Evolutionary conservation across 2,888 invertebrate genomes (phyloP).

Genomic region (Troides aeacus): DNA sequence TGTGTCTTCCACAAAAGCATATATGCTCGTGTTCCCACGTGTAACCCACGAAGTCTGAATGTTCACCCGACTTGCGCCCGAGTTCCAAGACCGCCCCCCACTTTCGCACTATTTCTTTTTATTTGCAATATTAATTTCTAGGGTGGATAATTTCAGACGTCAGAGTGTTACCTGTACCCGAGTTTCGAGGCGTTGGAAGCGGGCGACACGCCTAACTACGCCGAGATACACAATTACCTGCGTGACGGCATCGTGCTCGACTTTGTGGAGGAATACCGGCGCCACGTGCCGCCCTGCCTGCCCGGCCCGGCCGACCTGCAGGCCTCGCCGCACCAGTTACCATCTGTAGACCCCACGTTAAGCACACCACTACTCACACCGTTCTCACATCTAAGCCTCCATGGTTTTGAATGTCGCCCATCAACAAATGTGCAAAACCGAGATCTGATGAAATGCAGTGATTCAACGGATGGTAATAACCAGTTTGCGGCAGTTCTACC

Average conservation of each 20-base stretch:
- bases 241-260: constrained; percentile 68
- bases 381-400: too few relatives aligned
- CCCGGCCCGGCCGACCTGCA: constrained; percentile 32
- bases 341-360: not conserved
- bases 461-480: not conserved
- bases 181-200: constrained; percentile 75
- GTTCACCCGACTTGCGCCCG: constrained; percentile 3
- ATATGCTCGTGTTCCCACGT: constrained; percentile 2
- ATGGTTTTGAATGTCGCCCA: not conserved
- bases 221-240: constrained; percentile 61
- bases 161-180: constrained; percentile 74
- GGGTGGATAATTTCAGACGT: constrained; percentile 54
- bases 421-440: not conserved
- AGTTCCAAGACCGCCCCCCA: not conserved
- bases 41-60: constrained; percentile 33
- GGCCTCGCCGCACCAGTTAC: constrained; percentile 24
- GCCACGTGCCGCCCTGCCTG: constrained; percentile 56
- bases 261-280: constrained; percentile 63
- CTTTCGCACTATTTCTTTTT: not conserved
- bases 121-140: constrained; percentile 24
- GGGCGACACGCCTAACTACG: constrained; percentile 68
- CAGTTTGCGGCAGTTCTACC: not conserved
- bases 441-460: not conserved
- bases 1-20: not conserved
- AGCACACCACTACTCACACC: too few relatives aligned